Base-by-base conservation (phyloP, 2,113 vertebrate genomes). In the Oreotrochilus melanogaster region DNA sequence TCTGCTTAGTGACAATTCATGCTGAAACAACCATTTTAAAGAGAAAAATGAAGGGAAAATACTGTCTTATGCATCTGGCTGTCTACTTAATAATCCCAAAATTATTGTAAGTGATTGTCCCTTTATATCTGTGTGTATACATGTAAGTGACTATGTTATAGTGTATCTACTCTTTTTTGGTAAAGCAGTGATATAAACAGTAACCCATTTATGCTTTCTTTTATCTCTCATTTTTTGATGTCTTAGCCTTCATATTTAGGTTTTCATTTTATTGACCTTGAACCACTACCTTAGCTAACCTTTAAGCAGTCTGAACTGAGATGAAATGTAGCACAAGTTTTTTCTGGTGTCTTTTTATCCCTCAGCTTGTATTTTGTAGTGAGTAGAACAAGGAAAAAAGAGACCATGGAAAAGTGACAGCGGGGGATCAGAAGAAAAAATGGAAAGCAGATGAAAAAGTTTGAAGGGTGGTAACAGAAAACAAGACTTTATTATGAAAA, bases 91-190 rank as follows among this genome's bases (percentile, higher is more conserved):
- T 45, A 64, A n/a, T 60, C 6, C 45, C 45, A 51, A 65, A 84
- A 37, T 57, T 4, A 47, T 8, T 50, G 8, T 51, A 66, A 2
- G 3, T 27, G 8, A 42, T 57, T 1, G 1, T 1, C 3, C 12
- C 5, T 71, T 66, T 66, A 76, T 7, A 5, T 83, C 39, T 66
- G 5, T 33, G 9, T 61, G 11, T 58, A 9, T 35, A 15, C 37
- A 24, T 0, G 0, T 43, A 2, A 33, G 25, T 48, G 13, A 23
- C 10, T 56, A 16, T 21, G 9, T 31, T 43, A 75, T 27, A 71
- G 42, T 2, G 3, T 8, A 8, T 15, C 8, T 80, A 19, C 37
- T 73, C 8, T 58, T 37, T 72, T 85, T 74, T 66, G 5, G 3
- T 74, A 60, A 92, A 45, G 1, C 39, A 57, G 27, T 16, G 23